Evolutionary conservation across 2,888 invertebrate species (phyloP), one percentile per base, ranked within the genome.

Genomic region (Rhingia rostrata): DNA sequence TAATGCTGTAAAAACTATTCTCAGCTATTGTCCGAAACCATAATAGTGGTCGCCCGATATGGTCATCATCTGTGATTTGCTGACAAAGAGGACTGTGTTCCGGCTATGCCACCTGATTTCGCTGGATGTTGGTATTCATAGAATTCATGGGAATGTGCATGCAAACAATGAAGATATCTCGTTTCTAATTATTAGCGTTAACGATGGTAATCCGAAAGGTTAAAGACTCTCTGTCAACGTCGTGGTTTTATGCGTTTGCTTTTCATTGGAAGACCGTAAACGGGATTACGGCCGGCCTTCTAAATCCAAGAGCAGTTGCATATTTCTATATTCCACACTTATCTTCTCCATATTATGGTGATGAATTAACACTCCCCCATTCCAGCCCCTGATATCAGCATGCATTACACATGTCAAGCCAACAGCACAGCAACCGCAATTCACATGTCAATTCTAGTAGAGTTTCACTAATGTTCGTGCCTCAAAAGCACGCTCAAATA

Each of bases 121-220:
- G 9, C 7, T 30, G n/a, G 22, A 47, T 58, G 39, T 37, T 33
- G 35, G 22, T 10, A n/a, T 49, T 49, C 10, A 10, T 39, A 10
- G 32, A 22, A 22, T 22, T 22, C 22, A 22, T 22, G 22, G 22
- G 22, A 22, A 22, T 22, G 2, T 49, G 60, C 2, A 32, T 12
- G 43, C 47, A 47, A 33, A 61, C 51, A 63, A 49, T 53, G 43
- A n/a, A 37, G 6, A 32, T 60, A 66, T 72, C 51, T 12, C 35
- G 61, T 72, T 61, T 53, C 72, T 61, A 63, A 72, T 72, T 72
- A 72, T 61, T 72, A 53, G 35, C 45, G 45, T 43, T 45, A 72
- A 54, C 61, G 53, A 53, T 35, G 45, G 47, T 47, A 47, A 39
- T 70, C 53, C 22, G 37, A 22, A 22, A 43, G 72, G 61, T 72